Evolutionary conservation across 1,140 invertebrate species (phyloP).

Genomic region (Drosophila eugracilis): DNA sequence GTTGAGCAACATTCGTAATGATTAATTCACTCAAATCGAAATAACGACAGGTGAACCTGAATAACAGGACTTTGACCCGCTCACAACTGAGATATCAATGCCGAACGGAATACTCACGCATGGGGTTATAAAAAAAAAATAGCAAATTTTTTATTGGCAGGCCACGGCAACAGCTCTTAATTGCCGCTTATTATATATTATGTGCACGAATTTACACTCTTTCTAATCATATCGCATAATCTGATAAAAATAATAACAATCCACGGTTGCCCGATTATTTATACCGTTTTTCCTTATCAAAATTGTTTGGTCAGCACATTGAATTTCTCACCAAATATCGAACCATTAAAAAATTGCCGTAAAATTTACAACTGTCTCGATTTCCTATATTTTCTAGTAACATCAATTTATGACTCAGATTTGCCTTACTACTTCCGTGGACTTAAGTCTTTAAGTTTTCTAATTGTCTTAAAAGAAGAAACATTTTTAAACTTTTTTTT

Average conservation of each 20-base stretch:
- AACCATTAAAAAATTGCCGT: slow-evolving; percentile 1
- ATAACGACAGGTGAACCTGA: slow-evolving; percentile 50
- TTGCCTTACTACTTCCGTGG: neutral
- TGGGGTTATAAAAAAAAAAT: slow-evolving; percentile 31
- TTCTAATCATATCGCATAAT: slow-evolving; percentile 46
- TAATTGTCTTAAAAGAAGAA: neutral
- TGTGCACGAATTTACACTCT: slow-evolving; percentile 27
- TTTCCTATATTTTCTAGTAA: neutral
- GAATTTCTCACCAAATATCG: slow-evolving; percentile 10
- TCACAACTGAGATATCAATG: slow-evolving; percentile 49
- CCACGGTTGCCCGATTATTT: slow-evolving; percentile 33
- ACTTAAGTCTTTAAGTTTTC: neutral
- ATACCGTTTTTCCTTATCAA: slow-evolving; percentile 34
- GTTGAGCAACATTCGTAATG: slow-evolving; percentile 43
- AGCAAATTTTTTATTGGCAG: slow-evolving; percentile 51
- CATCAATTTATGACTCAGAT: slow-evolving; percentile 26
- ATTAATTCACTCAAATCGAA: slow-evolving; percentile 48
- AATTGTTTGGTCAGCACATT: slow-evolving; percentile 10
- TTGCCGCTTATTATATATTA: slow-evolving; percentile 20
- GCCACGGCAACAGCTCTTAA: slow-evolving; percentile 52
- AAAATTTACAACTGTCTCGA: slow-evolving; percentile 26
- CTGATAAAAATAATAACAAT: slow-evolving; percentile 47
- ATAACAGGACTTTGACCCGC: slow-evolving; percentile 46
- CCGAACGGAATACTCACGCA: slow-evolving; percentile 42
- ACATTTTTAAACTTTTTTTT: no score